phyloP scores from a whole-genome alignment of 2,797 vertebrate species.

The Crenuchus spilurus region DNA sequence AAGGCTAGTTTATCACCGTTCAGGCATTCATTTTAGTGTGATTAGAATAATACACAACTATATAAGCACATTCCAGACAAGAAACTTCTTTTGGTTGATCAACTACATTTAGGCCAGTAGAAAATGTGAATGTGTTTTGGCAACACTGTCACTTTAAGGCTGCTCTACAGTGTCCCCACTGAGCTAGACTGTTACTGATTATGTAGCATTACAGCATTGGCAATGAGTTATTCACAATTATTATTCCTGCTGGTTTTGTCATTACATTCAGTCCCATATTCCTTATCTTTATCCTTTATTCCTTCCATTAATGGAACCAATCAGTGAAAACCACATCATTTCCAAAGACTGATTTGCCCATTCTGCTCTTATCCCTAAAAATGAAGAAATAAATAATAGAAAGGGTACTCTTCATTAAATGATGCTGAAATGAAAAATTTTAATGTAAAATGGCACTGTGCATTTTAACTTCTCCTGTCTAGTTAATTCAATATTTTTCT shows the following conservation, averaged over 20 bases:
- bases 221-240: conserved; percentile 10
- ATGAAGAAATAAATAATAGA: conserved; percentile 25
- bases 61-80: too few relatives aligned
- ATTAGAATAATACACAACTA: too few relatives aligned
- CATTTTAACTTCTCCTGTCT: conserved; percentile 33
- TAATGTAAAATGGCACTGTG: conserved; percentile 42
- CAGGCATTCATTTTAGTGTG: too few relatives aligned
- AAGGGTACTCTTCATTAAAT: conserved; percentile 39
- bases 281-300: conserved; percentile 32
- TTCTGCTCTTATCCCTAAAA: conserved; percentile 37
- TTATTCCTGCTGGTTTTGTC: conserved; percentile 2
- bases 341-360: conserved; percentile 31
- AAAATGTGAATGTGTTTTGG: too few relatives aligned
- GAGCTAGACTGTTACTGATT: background rate
- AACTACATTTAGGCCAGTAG: too few relatives aligned
- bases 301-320: conserved; percentile 33
- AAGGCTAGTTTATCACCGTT: too few relatives aligned
- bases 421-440: conserved; percentile 29
- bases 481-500: conserved; percentile 33
- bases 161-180: background rate
- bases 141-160: background rate
- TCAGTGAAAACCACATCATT: conserved; percentile 34
- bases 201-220: background rate
- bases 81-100: too few relatives aligned
- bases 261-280: conserved; percentile 12